Evolutionary conservation across 1,140 invertebrate genomes (phyloP), one percentile per base, ranked within the genome.

Genomic region (Caligus rogercresseyi): DNA sequence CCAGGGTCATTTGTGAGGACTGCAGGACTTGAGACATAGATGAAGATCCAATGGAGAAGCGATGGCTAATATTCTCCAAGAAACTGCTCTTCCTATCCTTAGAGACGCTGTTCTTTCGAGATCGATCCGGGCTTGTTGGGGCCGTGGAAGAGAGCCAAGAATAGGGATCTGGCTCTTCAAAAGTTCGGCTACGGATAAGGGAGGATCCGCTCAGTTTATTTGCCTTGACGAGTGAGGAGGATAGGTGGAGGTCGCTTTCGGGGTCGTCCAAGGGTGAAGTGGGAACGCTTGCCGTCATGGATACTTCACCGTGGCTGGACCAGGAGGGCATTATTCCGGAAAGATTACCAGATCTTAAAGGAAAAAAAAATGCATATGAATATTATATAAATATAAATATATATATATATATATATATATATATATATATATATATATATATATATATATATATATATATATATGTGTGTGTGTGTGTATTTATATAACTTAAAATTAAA

Each of bases 301-400:
- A n/a, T 43, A 43, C 31, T 11, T 43, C 31, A 11, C 31, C 31
- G 7, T 43, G 31, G n/a, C 31, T 43, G n/a, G 31, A 7, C 31
- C 31, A 43, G 7, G 31, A 43, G 31, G 31, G 31, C n/a, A n/a
- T n/a, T 11, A 43, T 43, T 43, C 31, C 31, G 7, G 31, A 43
- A 11, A 43, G n/a, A 43, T 43, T 43, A 11, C 31, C n/a, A 43
- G 31, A n/a, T n/a, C 31, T 43, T 11, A 11, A 43, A 43, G n/a
- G 7, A 43, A 11, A 43, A n/a, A n/a, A 11, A n/a, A n/a, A n/a
- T n/a, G n/a, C n/a, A n/a, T n/a, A n/a, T n/a, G n/a, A n/a, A n/a
- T n/a, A n/a, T n/a, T n/a, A n/a, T 43, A 43, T 43, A 43, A 43
- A 43, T 43, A 43, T 43, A 43, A n/a, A n/a, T 43, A n/a, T n/a